phyloP scores from a whole-genome alignment of 2,888 invertebrate genomes.

The Tipula unca region DNA sequence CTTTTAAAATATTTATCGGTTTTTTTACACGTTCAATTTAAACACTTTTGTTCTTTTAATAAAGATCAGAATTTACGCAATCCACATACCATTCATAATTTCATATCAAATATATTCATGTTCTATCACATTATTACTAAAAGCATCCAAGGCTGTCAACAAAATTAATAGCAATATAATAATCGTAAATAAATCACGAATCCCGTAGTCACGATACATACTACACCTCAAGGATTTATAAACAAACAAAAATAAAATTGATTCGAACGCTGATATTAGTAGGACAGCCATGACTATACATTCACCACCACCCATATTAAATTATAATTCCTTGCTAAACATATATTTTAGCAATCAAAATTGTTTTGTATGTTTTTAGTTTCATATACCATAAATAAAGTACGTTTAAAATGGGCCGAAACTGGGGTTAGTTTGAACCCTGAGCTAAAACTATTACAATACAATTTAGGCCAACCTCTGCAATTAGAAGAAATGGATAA shows the following conservation, averaged over 20 bases:
- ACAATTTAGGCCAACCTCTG: conserved; percentile 65
- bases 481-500: conserved; percentile 62
- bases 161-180: neutral
- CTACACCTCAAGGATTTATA: neutral
- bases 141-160: neutral
- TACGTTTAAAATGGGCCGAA: conserved; percentile 65
- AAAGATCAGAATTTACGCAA: too few species aligned
- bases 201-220: neutral
- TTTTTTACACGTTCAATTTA: too few species aligned
- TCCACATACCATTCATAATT: neutral
- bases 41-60: too few species aligned
- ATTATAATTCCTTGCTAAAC: neutral
- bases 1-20: too few species aligned
- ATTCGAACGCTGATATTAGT: neutral
- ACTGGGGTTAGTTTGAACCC: conserved; percentile 70
- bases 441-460: conserved; percentile 69
- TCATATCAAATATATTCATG: neutral
- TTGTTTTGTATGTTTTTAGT: conserved; percentile 45
- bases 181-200: neutral
- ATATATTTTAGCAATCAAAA: neutral
- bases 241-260: neutral
- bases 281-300: neutral
- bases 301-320: neutral
- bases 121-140: neutral
- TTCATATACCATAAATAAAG: conserved; percentile 70